Conservation (phyloP, 2,113 vertebrate species). For the Trematomus loennbergii region DNA sequence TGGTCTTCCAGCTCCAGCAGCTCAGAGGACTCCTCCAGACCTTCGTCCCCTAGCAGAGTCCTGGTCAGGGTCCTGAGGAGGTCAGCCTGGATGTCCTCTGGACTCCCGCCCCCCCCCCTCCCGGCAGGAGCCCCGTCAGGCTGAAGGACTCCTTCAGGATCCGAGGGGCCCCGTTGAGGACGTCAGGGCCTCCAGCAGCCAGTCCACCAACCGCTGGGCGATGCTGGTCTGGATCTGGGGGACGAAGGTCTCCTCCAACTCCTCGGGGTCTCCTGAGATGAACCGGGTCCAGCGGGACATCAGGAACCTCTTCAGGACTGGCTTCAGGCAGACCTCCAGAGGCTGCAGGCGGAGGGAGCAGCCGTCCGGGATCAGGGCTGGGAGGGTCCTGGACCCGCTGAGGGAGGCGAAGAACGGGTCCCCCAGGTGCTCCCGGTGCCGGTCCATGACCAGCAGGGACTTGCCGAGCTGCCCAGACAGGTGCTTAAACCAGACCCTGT, state of each 20-base stretch:
- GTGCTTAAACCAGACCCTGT: conserved; percentile 83
- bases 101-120: conserved; percentile 55
- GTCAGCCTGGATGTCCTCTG: conserved; percentile 83
- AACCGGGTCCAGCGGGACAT: conserved; percentile 85
- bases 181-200: conserved; percentile 86
- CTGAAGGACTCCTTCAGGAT: conserved; percentile 88
- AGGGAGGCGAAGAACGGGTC: conserved; percentile 85
- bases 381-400: conserved; percentile 84
- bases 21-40: conserved; percentile 11
- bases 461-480: conserved; percentile 71
- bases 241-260: conserved; percentile 34
- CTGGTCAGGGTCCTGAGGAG: conserved; percentile 85
- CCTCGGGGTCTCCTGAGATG: conserved; percentile 5
- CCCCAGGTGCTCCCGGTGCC: conserved; percentile 87
- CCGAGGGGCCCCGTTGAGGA: conserved; percentile 76
- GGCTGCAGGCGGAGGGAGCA: conserved; percentile 90
- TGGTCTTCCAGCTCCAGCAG: conserved; percentile 49
- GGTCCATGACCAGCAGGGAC: conserved; percentile 90
- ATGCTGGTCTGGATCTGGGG: conserved; percentile 78
- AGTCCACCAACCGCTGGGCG: conserved; percentile 85
- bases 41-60: conserved; percentile 78
- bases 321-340: conserved; percentile 88
- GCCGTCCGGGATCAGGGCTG: conserved; percentile 87
- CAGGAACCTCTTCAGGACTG: conserved; percentile 88
- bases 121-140: conserved; percentile 84